These are phyloP conservation scores for Drosophila paulistorum DNA, from an alignment of 1,140 invertebrate genomes.

Conservation along the genomic window DNA sequence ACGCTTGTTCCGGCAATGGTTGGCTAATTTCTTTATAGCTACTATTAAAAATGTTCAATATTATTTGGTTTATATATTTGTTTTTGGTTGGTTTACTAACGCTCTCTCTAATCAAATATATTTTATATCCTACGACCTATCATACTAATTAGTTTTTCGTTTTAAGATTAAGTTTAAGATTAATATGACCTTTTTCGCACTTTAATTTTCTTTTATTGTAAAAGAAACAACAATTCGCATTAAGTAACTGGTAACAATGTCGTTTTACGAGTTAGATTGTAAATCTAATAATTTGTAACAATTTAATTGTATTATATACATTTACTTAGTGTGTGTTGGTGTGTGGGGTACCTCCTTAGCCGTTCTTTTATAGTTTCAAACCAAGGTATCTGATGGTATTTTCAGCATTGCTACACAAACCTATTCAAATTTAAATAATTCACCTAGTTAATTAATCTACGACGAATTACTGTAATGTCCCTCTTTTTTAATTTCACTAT, in stretches of 20 bases:
- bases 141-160: constrained; percentile 38
- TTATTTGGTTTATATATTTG: constrained; percentile 35
- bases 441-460: constrained; percentile 9
- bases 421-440: constrained; percentile 16
- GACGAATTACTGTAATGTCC: constrained; percentile 13
- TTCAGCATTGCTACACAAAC: constrained; percentile 13
- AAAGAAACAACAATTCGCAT: constrained; percentile 60
- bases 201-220: constrained; percentile 53
- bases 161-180: constrained; percentile 44
- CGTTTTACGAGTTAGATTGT: constrained; percentile 47
- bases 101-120: constrained; percentile 54
- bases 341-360: constrained; percentile 1
- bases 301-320: constrained; percentile 55
- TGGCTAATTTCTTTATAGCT: constrained; percentile 71
- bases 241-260: constrained; percentile 65
- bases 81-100: constrained; percentile 18
- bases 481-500: background rate
- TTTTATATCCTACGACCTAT: constrained; percentile 56
- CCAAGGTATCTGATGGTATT: background rate
- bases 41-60: constrained; percentile 44
- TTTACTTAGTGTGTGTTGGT: constrained; percentile 23
- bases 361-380: constrained; percentile 1
- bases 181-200: constrained; percentile 38
- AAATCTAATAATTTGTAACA: constrained; percentile 62
- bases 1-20: constrained; percentile 71